Evolutionary conservation across 2,888 invertebrate genomes (phyloP), one percentile per base, ranked within the genome.

Genomic region (Lycocerus yunnanus): DNA sequence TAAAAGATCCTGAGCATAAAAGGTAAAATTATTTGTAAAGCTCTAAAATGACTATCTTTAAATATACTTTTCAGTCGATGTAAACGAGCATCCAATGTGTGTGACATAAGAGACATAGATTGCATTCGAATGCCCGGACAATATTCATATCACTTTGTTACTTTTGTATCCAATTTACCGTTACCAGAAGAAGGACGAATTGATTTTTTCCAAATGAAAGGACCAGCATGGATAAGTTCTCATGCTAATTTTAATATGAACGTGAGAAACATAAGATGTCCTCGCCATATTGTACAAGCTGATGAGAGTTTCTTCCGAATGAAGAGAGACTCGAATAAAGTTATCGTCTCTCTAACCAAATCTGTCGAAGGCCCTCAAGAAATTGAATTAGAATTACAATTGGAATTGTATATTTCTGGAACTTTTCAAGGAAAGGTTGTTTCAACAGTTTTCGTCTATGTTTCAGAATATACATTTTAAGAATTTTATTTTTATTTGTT

Each of bases 71-170:
- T 14, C 86, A 97, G 96, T 82, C 95, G 96, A 1, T 98, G 98
- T 84, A 91, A 93, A 70, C 90, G 94, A 70, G 89, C 91, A 21
- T 90, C 91, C 70, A 90, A 91, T 20, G 89, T 90, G 65, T 98
- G 97, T 84, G 91, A 91, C 58, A 88, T 91, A 18, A 90, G 92
- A n/a, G 94, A 95, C 85, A 86, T 89, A 81, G 89, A 91, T 20
- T 98, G 98, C 82, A 89, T 93, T 69, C 91, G 91, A 65, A 92
- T 92, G 82, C 97, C 98, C 0, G 91, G 95, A 65, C 94, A 95
- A 69, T 95, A 95, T 85, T 96, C 96, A 27, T 97, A 94, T 89
- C 97, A 98, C 87, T 98, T 96, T 87, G 94, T 99, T 81, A 95
- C 97, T 0, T 93, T 99, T 82, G 95, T 96, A 0, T 94, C 97